phyloP scores from a whole-genome alignment of 2,888 invertebrate species.

The Muscina levida region DNA sequence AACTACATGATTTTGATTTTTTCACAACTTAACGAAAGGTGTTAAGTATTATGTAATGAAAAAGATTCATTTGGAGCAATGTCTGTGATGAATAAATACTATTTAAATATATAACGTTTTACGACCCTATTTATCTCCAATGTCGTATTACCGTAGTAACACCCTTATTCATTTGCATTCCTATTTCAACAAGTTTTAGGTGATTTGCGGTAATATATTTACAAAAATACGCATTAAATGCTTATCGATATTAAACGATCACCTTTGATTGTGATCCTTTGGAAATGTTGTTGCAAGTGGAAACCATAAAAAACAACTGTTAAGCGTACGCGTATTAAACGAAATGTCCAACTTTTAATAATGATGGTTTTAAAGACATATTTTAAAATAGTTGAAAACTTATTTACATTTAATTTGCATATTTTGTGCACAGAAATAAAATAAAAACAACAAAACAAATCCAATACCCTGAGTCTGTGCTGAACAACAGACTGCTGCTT shows the following conservation, averaged over 20 bases:
- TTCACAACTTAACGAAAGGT: no score
- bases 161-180: no score
- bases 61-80: no score
- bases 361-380: slow-evolving; percentile 59
- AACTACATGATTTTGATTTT: no score
- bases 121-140: no score
- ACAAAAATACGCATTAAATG: slow-evolving; percentile 56
- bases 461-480: no score
- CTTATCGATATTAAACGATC: slow-evolving; percentile 65
- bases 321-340: slow-evolving; percentile 47
- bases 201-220: slow-evolving; percentile 18
- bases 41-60: no score
- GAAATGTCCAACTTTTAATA: slow-evolving; percentile 57
- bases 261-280: slow-evolving; percentile 31
- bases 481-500: no score
- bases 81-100: no score
- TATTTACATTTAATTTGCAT: slow-evolving; percentile 79
- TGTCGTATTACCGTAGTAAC: no score
- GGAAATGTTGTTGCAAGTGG: slow-evolving; percentile 38
- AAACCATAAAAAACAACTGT: slow-evolving; percentile 46
- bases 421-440: slow-evolving; percentile 68
- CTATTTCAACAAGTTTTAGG: background rate
- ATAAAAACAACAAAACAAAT: slow-evolving; percentile 21
- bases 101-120: no score
- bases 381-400: slow-evolving; percentile 74